Evolutionary conservation across 2,888 invertebrate genomes (phyloP).

Genomic region (Kryphioiulus occultus): DNA sequence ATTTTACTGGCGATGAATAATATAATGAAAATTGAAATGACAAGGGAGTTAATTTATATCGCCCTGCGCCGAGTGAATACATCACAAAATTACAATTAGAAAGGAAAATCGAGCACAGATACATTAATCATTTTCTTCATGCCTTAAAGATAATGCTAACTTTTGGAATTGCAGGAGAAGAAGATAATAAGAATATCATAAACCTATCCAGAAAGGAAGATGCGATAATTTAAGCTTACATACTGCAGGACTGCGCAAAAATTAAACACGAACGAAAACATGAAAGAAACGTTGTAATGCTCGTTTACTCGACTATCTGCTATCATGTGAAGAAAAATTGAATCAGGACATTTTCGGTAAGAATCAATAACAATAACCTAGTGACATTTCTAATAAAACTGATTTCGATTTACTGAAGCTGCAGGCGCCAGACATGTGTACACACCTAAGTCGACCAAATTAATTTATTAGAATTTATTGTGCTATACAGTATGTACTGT

Average conservation of each 20-base stretch:
- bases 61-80: background rate
- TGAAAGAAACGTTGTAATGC: background rate
- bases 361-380: conserved; percentile 33
- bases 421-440: conserved; percentile 1
- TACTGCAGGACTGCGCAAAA: background rate
- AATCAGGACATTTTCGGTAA: background rate
- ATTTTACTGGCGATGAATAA: background rate
- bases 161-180: background rate
- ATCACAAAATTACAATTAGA: background rate
- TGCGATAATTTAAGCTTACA: background rate
- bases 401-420: background rate
- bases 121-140: background rate
- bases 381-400: conserved; percentile 7
- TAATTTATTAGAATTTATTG: background rate
- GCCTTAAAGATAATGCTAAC: background rate
- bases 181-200: background rate
- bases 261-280: background rate
- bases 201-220: background rate
- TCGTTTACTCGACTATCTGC: background rate
- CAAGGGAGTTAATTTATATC: background rate
- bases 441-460: background rate
- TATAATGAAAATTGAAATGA: background rate
- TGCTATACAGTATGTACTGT: background rate
- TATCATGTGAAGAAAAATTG: background rate
- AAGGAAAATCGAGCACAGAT: background rate